phyloP scores from a whole-genome alignment of 2,888 invertebrate genomes.

The Spicauda simplicius region DNA sequence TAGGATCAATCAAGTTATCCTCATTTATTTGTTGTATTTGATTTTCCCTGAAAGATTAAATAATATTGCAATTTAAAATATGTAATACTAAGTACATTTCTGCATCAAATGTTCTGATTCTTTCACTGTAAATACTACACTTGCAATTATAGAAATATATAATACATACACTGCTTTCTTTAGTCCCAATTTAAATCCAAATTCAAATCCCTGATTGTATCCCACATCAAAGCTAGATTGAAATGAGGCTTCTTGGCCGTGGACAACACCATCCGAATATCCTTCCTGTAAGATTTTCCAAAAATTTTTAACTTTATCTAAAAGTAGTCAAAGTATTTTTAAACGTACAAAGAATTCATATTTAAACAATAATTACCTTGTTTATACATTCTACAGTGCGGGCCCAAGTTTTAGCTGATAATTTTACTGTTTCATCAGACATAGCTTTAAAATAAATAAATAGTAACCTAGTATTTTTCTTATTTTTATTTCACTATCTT shows the following conservation, averaged over 20 bases:
- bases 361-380: neutral
- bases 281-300: conserved; percentile 77
- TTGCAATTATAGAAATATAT: no score
- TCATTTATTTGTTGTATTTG: conserved; percentile 27
- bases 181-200: conserved; percentile 84
- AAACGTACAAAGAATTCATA: no score
- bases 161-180: conserved; percentile 15
- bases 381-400: conserved; percentile 57
- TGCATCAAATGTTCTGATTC: no score
- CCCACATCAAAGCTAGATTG: conserved; percentile 89
- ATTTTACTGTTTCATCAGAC: conserved; percentile 53
- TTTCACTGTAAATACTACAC: no score
- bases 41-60: conserved; percentile 46
- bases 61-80: conserved; percentile 7
- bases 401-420: conserved; percentile 61
- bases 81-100: neutral
- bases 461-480: no score
- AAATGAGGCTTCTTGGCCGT: conserved; percentile 86
- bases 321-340: no score
- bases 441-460: neutral
- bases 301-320: conserved; percentile 35
- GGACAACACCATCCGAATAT: conserved; percentile 88
- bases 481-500: no score
- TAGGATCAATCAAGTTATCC: conserved; percentile 47
- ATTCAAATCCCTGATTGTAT: conserved; percentile 87